Evolutionary conservation across 2,888 invertebrate genomes (phyloP).

Genomic region (Drosophila pseudotalamancana): DNA sequence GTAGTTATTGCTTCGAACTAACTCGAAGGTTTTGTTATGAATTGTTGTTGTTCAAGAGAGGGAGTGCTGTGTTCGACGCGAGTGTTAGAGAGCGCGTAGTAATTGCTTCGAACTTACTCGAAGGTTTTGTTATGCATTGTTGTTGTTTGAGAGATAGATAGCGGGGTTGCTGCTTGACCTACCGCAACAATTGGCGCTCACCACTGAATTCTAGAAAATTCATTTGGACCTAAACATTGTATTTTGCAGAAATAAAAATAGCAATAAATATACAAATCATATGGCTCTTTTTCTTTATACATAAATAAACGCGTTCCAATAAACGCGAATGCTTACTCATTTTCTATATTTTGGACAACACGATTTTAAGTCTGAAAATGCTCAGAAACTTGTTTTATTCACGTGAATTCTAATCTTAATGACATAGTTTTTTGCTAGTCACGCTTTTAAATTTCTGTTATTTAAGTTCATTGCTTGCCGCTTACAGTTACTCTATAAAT

Average conservation of each 20-base stretch:
- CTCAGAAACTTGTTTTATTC: background rate
- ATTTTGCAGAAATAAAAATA: background rate
- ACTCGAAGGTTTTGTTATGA: no score
- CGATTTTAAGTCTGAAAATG: background rate
- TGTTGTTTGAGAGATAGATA: background rate
- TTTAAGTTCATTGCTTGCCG: no score
- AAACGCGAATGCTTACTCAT: background rate
- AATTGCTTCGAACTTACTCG: constrained; percentile 22
- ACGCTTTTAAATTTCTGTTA: no score
- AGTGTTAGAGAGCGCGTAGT: background rate
- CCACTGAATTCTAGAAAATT: constrained; percentile 7
- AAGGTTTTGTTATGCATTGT: background rate
- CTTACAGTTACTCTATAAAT: no score
- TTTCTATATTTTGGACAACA: background rate
- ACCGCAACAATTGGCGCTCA: constrained; percentile 2
- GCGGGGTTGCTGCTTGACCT: constrained; percentile 79
- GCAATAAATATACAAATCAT: no score
- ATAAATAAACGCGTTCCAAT: background rate
- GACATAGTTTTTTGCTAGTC: background rate
- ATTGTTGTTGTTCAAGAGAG: no score
- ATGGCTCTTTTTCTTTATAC: background rate
- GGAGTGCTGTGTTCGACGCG: background rate
- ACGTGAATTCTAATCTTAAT: constrained; percentile 4
- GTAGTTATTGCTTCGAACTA: no score
- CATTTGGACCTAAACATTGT: background rate